A percentile compares a stretch with the other conserved stretches of the same genome.
These are phyloP conservation scores for Chaetorhynchus papuensis DNA, from an alignment of 2,113 vertebrate genomes.

Conservation along the genomic window DNA sequence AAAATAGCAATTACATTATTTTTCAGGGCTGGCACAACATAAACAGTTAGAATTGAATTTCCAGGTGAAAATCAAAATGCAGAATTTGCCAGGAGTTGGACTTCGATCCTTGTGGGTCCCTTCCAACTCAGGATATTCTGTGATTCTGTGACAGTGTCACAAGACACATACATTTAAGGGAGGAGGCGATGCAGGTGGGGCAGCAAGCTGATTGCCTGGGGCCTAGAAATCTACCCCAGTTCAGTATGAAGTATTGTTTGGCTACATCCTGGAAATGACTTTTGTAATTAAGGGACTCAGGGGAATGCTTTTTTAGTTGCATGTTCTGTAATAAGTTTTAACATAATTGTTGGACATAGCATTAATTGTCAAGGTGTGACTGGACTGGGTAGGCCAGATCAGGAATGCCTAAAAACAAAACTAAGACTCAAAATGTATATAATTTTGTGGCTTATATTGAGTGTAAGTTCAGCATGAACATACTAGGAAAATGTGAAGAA, in stretches of 20 bases:
- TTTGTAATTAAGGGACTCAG: neutral
- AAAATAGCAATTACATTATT: neutral
- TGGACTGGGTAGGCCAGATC: neutral
- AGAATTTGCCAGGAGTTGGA: neutral
- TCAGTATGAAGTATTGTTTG: neutral
- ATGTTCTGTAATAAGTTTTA: neutral
- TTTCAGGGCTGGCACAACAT: neutral
- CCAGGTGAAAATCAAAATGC: neutral
- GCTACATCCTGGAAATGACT: neutral
- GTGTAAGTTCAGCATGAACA: neutral
- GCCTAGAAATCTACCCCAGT: neutral
- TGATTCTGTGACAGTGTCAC: neutral
- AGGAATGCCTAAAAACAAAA: neutral
- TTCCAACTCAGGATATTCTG: neutral
- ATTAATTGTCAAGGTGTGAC: neutral
- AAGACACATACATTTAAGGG: neutral
- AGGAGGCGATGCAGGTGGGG: neutral
- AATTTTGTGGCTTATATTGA: neutral
- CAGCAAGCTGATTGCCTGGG: accelerated
- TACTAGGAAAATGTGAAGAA: neutral
- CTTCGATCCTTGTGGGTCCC: neutral
- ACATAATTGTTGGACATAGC: neutral
- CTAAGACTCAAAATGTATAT: neutral
- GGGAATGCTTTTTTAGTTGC: neutral
- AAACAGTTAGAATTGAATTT: neutral